A percentile compares a stretch with the other conserved stretches of the same genome.
Conservation (phyloP, 2,888 invertebrate genomes). For the Campoletis raptor region DNA sequence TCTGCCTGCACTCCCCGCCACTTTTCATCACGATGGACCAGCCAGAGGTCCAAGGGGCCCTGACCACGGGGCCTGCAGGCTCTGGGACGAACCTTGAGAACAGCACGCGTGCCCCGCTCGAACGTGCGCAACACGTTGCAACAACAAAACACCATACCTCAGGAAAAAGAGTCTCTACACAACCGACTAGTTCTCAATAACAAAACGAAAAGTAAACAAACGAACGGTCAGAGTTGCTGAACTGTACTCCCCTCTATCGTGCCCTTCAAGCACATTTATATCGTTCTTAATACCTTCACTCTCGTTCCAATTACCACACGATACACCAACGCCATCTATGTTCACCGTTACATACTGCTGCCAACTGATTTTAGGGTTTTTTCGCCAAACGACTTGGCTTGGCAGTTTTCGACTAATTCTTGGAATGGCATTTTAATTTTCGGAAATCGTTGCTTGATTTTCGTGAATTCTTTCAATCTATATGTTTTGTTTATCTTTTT, state of each 20-base stretch:
- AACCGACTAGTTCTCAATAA: not conserved
- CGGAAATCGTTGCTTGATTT: too few relatives aligned
- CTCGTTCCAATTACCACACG: conserved; percentile 30
- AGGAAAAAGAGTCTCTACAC: not conserved
- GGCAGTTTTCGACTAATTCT: not conserved
- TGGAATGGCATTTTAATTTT: not conserved
- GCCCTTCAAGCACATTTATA: conserved; percentile 31
- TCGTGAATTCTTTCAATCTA: too few relatives aligned
- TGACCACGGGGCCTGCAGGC: conserved; percentile 72
- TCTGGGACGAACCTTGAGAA: conserved; percentile 74
- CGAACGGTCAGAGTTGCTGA: not conserved
- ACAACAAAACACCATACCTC: not conserved
- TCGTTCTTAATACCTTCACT: conserved; percentile 27
- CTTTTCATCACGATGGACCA: conserved; percentile 44
- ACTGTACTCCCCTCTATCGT: conserved; percentile 3
- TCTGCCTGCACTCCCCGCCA: not conserved
- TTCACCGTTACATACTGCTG: conserved; percentile 17
- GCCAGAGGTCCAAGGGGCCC: conserved; percentile 69
- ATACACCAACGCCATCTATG: not conserved
- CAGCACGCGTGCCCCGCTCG: conserved; percentile 71
- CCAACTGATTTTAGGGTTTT: not conserved
- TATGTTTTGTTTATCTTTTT: too few relatives aligned
- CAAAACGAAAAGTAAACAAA: not conserved
- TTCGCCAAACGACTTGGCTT: not conserved
- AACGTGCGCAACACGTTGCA: not conserved